Evolutionary conservation across 2,888 invertebrate species (phyloP).

Genomic region (Hipparchia semele): DNA sequence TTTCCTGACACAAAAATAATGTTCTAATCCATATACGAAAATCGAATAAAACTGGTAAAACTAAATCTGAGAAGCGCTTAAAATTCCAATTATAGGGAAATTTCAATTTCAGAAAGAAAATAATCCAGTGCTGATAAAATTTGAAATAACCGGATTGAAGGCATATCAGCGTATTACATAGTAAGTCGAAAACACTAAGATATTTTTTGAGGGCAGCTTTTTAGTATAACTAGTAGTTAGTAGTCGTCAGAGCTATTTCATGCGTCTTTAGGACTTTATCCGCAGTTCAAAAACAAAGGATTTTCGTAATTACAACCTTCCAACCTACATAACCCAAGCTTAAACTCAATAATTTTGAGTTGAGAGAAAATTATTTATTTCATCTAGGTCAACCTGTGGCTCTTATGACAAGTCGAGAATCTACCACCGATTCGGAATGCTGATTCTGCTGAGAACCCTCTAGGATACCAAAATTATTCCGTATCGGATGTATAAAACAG

Average conservation of each 20-base stretch:
- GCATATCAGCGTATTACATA: background rate
- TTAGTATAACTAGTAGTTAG: background rate
- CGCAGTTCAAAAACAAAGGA: background rate
- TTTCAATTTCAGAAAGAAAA: slow-evolving; percentile 1
- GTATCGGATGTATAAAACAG: too few species aligned
- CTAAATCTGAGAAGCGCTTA: background rate
- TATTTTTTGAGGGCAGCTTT: background rate
- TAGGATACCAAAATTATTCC: too few species aligned
- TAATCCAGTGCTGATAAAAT: background rate
- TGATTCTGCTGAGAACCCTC: too few species aligned
- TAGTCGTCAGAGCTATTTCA: background rate
- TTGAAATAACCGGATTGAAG: background rate
- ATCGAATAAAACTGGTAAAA: background rate
- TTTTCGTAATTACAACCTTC: background rate
- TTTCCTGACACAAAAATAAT: background rate
- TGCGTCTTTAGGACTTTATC: background rate
- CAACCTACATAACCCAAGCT: too few species aligned
- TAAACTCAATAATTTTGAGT: too few species aligned
- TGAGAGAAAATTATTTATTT: too few species aligned
- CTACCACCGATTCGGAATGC: too few species aligned
- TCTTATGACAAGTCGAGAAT: too few species aligned
- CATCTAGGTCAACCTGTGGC: too few species aligned
- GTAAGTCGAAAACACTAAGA: background rate
- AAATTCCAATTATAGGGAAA: background rate
- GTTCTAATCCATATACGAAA: background rate